These are phyloP conservation scores for Menidia menidia DNA, from an alignment of 2,797 vertebrate species.

Conservation along the genomic window DNA sequence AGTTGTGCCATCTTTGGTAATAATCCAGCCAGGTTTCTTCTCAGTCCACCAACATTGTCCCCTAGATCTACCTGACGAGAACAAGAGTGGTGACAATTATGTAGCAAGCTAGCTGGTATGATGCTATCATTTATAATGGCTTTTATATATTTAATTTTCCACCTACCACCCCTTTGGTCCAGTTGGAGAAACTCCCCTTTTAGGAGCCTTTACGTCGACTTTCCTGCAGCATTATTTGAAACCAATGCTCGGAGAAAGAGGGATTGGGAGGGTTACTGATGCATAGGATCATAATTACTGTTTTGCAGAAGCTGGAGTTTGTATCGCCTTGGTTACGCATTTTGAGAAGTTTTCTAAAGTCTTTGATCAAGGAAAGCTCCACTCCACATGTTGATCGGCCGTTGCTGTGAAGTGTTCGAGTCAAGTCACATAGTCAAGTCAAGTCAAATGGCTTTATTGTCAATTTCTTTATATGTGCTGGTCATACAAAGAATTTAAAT, in stretches of 20 bases:
- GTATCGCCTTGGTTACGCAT: slow-evolving; percentile 63
- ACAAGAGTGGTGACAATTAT: slow-evolving; percentile 14
- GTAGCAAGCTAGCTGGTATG: slow-evolving; percentile 17
- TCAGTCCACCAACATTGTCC: slow-evolving; percentile 13
- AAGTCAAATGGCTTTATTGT: too few species aligned
- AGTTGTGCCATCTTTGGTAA: slow-evolving; percentile 1
- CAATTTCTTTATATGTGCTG: slow-evolving; percentile 16
- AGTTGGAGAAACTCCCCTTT: slow-evolving; percentile 25
- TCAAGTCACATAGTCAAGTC: too few species aligned
- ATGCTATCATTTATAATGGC: slow-evolving; percentile 4
- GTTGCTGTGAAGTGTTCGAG: too few species aligned
- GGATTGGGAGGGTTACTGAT: slow-evolving; percentile 65
- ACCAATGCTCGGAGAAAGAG: slow-evolving; percentile 58
- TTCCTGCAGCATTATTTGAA: slow-evolving; percentile 56
- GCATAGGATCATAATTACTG: slow-evolving; percentile 74
- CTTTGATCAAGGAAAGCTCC: slow-evolving; percentile 54
- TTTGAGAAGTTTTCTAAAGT: slow-evolving; percentile 59
- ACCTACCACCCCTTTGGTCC: slow-evolving; percentile 15
- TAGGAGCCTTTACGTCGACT: slow-evolving; percentile 52
- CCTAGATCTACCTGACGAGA: slow-evolving; percentile 7
- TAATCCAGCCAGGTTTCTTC: too few species aligned
- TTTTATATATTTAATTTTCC: slow-evolving; percentile 28
- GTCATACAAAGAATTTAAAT: too few species aligned
- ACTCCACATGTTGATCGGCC: slow-evolving; percentile 5
- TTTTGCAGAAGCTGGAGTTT: slow-evolving; percentile 68